Conservation (phyloP, 2,888 invertebrate species). For the Onchidella celtica region DNA sequence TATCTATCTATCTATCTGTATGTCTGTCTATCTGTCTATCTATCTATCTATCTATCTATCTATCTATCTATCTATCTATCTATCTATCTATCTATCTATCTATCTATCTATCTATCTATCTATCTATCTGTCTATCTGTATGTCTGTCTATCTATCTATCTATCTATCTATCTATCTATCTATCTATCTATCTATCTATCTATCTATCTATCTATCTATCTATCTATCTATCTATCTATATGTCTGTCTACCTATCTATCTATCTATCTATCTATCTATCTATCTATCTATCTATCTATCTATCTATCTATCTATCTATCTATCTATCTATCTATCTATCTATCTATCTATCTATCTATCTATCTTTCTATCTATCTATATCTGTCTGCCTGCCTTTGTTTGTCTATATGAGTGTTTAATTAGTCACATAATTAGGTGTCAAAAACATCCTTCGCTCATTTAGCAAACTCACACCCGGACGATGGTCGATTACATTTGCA, state of each 20-base stretch:
- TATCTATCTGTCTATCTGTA: neutral
- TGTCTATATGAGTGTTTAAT: no score
- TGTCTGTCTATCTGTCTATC: no score
- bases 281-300: neutral
- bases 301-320: neutral
- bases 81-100: neutral
- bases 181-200: neutral
- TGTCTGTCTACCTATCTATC: neutral
- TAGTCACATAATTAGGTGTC: no score
- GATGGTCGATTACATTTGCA: no score
- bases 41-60: neutral
- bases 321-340: neutral
- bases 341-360: neutral
- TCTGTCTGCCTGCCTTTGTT: neutral
- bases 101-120: neutral
- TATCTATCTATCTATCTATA: no score
- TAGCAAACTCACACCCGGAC: no score
- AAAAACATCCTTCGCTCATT: no score
- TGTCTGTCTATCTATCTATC: neutral
- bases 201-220: neutral
- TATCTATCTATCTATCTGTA: no score
- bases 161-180: neutral
- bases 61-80: neutral
- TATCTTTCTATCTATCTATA: no score
- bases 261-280: neutral